A percentile compares a stretch with the other conserved stretches of the same genome.
These are phyloP conservation scores for Andinoacara biseriatus DNA, from an alignment of 2,113 vertebrate genomes.

Conservation along the genomic window DNA sequence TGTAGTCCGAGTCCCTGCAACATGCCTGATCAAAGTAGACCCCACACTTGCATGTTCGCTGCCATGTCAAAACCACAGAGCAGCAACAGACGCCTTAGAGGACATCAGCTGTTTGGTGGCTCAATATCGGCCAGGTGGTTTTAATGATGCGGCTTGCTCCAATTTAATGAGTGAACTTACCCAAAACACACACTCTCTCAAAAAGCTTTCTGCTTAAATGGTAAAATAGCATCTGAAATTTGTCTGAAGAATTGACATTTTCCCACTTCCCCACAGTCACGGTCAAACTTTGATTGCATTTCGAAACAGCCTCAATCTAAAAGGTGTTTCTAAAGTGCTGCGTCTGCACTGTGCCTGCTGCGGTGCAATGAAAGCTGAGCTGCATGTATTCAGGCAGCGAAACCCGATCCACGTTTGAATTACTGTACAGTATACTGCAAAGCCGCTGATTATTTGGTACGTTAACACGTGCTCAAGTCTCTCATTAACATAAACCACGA, in stretches of 20 bases:
- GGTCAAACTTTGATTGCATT: background rate
- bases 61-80: background rate
- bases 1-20: background rate
- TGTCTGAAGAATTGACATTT: background rate
- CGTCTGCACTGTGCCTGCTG: slow-evolving; percentile 12
- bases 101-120: background rate
- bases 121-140: background rate
- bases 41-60: background rate
- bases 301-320: slow-evolving; percentile 7
- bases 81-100: background rate
- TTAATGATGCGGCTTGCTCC: background rate
- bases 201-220: no score
- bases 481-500: slow-evolving; percentile 18
- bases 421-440: background rate
- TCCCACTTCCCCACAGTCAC: background rate
- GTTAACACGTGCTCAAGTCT: slow-evolving; percentile 38
- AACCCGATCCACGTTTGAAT: slow-evolving; percentile 29
- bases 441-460: slow-evolving; percentile 23
- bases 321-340: slow-evolving; percentile 31
- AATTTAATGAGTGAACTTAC: background rate
- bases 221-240: no score
- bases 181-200: no score
- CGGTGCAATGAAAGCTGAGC: slow-evolving; percentile 45
- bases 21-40: background rate
- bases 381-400: slow-evolving; percentile 29